A percentile compares a stretch with the other conserved stretches of the same genome.
Conservation (phyloP, 2,888 invertebrate species). For the Cataglyphis albicans region DNA sequence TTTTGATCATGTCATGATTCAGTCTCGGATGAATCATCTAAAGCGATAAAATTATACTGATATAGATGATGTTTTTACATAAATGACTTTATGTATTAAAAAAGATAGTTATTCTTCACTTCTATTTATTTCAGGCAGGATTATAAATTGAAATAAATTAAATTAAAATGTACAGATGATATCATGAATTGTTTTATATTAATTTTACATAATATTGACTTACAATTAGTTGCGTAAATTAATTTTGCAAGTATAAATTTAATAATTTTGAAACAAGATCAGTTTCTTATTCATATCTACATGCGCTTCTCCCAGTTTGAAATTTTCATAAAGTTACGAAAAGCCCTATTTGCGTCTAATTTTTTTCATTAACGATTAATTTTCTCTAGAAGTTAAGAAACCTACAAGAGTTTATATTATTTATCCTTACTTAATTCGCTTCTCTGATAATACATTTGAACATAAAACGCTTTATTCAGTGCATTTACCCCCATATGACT, state of each 20-base stretch:
- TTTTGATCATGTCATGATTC: neutral
- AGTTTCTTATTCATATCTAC: neutral
- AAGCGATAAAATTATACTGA: constrained; percentile 1
- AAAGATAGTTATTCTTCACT: neutral
- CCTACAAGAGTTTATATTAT: neutral
- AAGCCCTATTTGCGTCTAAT: neutral
- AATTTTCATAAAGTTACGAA: neutral
- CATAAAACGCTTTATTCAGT: neutral
- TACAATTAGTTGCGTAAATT: neutral
- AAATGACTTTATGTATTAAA: neutral
- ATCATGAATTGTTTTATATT: neutral
- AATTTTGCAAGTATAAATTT: neutral
- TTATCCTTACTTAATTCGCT: neutral
- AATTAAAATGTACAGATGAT: neutral
- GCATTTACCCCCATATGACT: neutral
- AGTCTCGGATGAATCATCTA: neutral
- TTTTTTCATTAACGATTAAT: neutral
- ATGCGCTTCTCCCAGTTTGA: neutral
- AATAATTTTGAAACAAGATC: neutral
- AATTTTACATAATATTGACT: neutral
- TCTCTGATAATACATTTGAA: neutral
- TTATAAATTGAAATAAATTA: constrained; percentile 13
- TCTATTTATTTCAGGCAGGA: neutral
- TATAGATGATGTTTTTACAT: neutral
- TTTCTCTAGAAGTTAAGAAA: neutral